Base-by-base conservation (phyloP, 2,888 invertebrate species). In the Drosophila engyochracea region DNA sequence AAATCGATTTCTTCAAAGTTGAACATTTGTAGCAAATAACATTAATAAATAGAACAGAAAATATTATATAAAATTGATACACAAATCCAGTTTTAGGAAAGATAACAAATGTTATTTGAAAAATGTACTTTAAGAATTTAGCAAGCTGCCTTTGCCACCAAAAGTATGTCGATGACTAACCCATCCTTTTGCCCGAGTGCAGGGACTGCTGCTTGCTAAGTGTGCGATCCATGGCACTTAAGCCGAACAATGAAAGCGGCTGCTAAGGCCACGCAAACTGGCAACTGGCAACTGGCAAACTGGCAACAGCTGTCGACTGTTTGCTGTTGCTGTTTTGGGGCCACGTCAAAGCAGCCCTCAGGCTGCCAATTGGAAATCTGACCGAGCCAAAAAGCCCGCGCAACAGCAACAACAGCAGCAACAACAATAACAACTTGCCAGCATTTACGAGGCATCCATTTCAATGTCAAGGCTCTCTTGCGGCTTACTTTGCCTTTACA, bases 321-420 rank as follows among this genome's bases (percentile, higher is more conserved):
- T 58, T 58, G 41, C 10, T 55, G 19, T 41, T 57, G 41, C n/a
- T 41, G 55, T 55, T 72, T 70, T 65, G 66, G 70, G 63, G 77
- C 66, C 76, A 75, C 52, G 70, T 80, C 77, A 75, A 67, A 75
- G 81, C 81, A 53, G 81, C 71, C 78, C 75, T 65, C 76, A 49
- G 66, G 70, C 52, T 68, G 72, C 72, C 82, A 85, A 89, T 89
- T 90, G 86, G 91, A 86, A 86, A 90, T 83, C 89, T 79, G 89
- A 89, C 74, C 86, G 72, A 70, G 68, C 68, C 62, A 55, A 59
- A 77, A 77, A 69, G 66, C 68, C 67, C 62, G 74, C 52, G 61
- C 52, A 51, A 62, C 61, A 53, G 16, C 25, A 41, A 4, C 44
- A 60, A 19, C 31, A 57, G 31, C 25, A 44, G 51, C 58, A 55